These are phyloP conservation scores for Epirrhoe tristata DNA, from an alignment of 2,888 invertebrate genomes.

Conservation along the genomic window DNA sequence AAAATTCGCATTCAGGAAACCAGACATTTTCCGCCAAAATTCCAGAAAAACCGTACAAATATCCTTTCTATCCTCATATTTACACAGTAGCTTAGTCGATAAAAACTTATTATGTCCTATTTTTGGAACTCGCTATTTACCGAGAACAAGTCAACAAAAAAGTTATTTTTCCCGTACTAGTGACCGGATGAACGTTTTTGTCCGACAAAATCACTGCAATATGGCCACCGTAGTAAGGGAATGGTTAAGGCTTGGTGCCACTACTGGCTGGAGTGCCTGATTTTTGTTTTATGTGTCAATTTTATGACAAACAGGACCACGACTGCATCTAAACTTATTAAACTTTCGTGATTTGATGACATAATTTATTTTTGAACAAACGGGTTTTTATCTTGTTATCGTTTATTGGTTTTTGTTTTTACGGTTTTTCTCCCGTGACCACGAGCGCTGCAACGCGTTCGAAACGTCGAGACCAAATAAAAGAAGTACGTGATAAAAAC, in stretches of 20 bases:
- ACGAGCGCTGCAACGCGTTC: too few relatives aligned
- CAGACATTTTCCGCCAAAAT: neutral
- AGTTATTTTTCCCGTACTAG: conserved; percentile 30
- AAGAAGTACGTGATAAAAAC: too few relatives aligned
- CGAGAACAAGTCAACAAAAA: conserved; percentile 26
- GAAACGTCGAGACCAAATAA: too few relatives aligned
- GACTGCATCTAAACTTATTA: too few relatives aligned
- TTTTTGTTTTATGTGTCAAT: too few relatives aligned
- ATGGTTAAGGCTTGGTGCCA: conserved; percentile 7
- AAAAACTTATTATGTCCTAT: conserved; percentile 23
- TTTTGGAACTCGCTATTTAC: conserved; percentile 22
- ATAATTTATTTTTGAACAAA: too few relatives aligned
- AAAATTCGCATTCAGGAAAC: neutral
- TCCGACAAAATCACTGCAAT: conserved; percentile 32
- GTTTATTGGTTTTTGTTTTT: too few relatives aligned
- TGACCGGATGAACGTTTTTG: conserved; percentile 38
- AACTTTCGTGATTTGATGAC: too few relatives aligned
- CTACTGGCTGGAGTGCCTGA: neutral
- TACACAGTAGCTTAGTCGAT: conserved; percentile 15
- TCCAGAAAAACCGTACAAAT: neutral
- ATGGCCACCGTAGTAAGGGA: conserved; percentile 37
- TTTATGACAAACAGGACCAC: too few relatives aligned
- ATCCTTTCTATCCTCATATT: conserved; percentile 1
- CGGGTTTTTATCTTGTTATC: too few relatives aligned
- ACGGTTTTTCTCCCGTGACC: too few relatives aligned